Base-by-base conservation (phyloP, 2,113 vertebrate species). In the Corydoras maculifer region DNA sequence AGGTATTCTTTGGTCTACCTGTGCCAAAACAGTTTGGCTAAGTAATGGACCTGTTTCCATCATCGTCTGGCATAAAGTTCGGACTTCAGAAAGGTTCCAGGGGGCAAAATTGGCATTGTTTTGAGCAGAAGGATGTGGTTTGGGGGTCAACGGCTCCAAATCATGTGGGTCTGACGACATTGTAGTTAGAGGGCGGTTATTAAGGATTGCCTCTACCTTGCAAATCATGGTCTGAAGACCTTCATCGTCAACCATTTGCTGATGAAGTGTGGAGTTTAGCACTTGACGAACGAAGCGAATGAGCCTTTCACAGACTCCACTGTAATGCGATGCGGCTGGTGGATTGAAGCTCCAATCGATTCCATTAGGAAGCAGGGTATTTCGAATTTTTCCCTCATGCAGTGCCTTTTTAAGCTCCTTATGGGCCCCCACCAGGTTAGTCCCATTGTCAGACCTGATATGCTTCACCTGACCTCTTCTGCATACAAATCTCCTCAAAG, bases 191-290 rank as follows among this genome's bases (percentile, higher is more conserved):
- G 73, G 65, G 9, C 15, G 9, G 12, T 53, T 18, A 49, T 70
- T 70, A 10, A 77, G 49, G 25, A 74, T 74, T 9, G 60, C 54
- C 60, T 73, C 65, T 7, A 57, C 60, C 53, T 77, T 54, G 69
- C 70, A 77, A 18, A 77, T 54, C 8, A 77, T n/a, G 9, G 62
- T 74, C 2, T 77, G 69, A 15, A 77, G 35, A 11, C 62, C 32
- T 12, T 77, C 66, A 69, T 74, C 71, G 62, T 70, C 61, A n/a
- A 77, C 51, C 2, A 14, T 55, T 12, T 73, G 66, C 15, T 77
- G 75, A 53, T 14, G 3, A 12, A 53, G 13, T 12, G 13, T 10
- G 1, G 51, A 53, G 13, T 10, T 53, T 10, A 53, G 13, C 13
- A 53, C 11, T 14, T 53, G 9, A 3, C 14, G 69, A 11, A 73